phyloP scores from a whole-genome alignment of 2,113 vertebrate species.

The Tapirus terrestris region DNA sequence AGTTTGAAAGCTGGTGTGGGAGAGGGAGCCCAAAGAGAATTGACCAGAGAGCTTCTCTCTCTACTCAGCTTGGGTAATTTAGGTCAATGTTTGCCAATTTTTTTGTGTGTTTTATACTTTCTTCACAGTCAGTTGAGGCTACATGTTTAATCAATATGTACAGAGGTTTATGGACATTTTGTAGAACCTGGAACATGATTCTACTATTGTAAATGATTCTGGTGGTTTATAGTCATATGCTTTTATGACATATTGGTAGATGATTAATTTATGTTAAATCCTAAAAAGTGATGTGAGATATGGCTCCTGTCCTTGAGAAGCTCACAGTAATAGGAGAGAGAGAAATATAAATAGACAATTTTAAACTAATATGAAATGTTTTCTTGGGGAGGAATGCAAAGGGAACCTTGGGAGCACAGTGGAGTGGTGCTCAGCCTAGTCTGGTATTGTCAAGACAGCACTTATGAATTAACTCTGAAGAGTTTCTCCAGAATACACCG shows the following conservation, averaged over 20 bases:
- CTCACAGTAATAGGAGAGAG: neutral
- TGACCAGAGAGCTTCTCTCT: neutral
- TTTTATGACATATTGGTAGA: neutral
- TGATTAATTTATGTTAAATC: constrained; percentile 36
- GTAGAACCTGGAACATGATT: neutral
- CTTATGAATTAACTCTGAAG: neutral
- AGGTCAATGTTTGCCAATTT: neutral
- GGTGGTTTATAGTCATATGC: neutral
- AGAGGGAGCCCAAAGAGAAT: neutral
- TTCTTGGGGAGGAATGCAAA: neutral
- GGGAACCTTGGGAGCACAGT: neutral
- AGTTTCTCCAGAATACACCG: neutral
- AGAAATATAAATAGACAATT: neutral
- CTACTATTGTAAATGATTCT: neutral
- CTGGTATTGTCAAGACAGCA: neutral
- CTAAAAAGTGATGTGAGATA: neutral
- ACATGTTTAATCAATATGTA: neutral
- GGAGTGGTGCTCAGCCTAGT: neutral
- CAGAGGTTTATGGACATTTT: neutral
- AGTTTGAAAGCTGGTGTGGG: neutral
- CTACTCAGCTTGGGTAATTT: neutral
- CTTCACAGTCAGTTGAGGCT: neutral
- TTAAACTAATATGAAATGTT: neutral
- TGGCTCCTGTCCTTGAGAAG: neutral
- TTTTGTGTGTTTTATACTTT: neutral